Percentiles rank a stretch among this genome's conserved stretches.
These are phyloP conservation scores for Cheilosia vulpina DNA, from an alignment of 2,888 invertebrate genomes.

Conservation along the genomic window DNA sequence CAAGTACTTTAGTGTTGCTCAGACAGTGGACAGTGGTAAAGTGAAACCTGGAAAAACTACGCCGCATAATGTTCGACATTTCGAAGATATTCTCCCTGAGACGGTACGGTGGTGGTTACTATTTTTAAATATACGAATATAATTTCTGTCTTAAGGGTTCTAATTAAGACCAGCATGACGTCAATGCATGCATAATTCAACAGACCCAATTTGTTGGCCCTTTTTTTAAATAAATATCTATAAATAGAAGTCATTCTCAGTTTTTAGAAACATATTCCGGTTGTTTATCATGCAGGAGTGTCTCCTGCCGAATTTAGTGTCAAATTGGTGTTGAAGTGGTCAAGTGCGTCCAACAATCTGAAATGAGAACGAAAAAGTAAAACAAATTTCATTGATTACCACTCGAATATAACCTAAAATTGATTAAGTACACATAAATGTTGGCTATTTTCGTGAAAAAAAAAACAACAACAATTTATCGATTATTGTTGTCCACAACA, in stretches of 20 bases:
- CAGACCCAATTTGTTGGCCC: background rate
- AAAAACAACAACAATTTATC: conserved; percentile 24
- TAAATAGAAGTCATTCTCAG: conserved; percentile 11
- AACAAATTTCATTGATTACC: background rate
- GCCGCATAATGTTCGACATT: conserved; percentile 81
- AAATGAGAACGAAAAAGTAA: conserved; percentile 65
- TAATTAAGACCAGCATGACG: conserved; percentile 48
- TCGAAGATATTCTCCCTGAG: conserved; percentile 81
- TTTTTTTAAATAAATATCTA: conserved; percentile 5
- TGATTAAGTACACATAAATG: background rate
- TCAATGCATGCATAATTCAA: conserved; percentile 49
- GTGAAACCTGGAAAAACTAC: conserved; percentile 40
- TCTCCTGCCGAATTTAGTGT: conserved; percentile 33
- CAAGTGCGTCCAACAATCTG: conserved; percentile 22
- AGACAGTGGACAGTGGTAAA: conserved; percentile 68
- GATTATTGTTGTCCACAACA: conserved; percentile 61
- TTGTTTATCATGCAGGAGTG: conserved; percentile 11
- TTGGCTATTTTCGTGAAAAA: conserved; percentile 28
- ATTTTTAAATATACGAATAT: conserved; percentile 8
- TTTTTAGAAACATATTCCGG: background rate
- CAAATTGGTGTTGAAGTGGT: conserved; percentile 23
- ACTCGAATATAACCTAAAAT: background rate
- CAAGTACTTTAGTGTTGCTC: conserved; percentile 58
- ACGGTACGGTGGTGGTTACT: conserved; percentile 78
- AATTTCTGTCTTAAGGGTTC: conserved; percentile 10